phyloP scores from a whole-genome alignment of 2,888 invertebrate species.

The Labia minor region DNA sequence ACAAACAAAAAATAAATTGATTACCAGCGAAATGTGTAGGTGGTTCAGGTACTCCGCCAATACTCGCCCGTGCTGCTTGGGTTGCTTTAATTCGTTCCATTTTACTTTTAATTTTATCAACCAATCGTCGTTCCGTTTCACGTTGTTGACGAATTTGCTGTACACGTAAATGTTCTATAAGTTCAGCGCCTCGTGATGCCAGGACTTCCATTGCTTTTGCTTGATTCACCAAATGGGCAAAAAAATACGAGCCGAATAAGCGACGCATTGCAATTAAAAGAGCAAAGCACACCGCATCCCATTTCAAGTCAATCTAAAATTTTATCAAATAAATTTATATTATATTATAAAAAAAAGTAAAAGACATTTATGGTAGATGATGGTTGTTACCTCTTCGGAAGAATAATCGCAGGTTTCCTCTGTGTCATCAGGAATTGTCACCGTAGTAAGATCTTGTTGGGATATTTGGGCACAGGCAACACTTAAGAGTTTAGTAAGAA shows the following conservation, averaged over 20 bases:
- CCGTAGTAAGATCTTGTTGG: conserved; percentile 37
- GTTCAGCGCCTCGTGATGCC: conserved; percentile 89
- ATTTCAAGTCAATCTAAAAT: conserved; percentile 62
- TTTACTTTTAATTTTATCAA: conserved; percentile 87
- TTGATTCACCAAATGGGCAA: conserved; percentile 92
- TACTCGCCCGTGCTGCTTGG: conserved; percentile 33
- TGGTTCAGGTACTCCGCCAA: conserved; percentile 45
- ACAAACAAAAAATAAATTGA: conserved; percentile 30
- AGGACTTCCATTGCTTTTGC: conserved; percentile 89
- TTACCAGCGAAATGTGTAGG: conserved; percentile 74
- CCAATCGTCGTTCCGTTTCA: conserved; percentile 69
- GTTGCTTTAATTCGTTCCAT: conserved; percentile 93
- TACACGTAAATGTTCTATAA: conserved; percentile 82
- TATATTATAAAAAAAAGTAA: conserved; percentile 14
- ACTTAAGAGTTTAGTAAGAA: conserved; percentile 74
- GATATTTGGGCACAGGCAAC: conserved; percentile 68
- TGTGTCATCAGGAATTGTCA: conserved; percentile 27
- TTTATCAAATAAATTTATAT: conserved; percentile 21
- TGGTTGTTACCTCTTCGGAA: neutral
- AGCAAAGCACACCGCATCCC: conserved; percentile 92
- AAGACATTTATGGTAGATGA: conserved; percentile 1
- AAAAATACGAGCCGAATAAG: conserved; percentile 90
- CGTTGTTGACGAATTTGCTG: conserved; percentile 84
- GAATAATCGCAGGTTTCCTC: conserved; percentile 21
- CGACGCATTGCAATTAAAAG: conserved; percentile 85